Evolutionary conservation across 1,140 invertebrate species (phyloP), one percentile per base, ranked within the genome.

Genomic region (Drosophila cardini): DNA sequence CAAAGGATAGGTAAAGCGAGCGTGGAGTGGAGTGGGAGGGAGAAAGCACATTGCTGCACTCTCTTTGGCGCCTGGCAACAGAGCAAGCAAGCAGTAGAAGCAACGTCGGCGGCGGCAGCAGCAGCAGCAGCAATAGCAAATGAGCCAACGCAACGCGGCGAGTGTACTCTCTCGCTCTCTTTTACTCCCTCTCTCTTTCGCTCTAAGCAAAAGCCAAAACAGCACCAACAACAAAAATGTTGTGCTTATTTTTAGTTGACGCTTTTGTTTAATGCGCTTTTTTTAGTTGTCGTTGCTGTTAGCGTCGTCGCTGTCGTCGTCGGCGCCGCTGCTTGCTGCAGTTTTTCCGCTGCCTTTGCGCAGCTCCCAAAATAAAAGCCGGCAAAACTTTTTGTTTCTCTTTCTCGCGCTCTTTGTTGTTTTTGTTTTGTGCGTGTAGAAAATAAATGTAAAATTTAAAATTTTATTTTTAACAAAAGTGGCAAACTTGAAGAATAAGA

Each of bases 391-490:
- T 26, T 36, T 34, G 21, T 50, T 76, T 64, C 21, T 6, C 34
- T 30, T 21, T n/a, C 13, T 18, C 32, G 2, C 9, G 7, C 21
- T 48, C 13, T 46, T 46, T 56, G 43, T 45, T 13, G 15, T 65
- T 65, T 18, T 34, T 21, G 13, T 62, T 70, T 55, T 73, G 80
- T 80, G 76, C 80, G 82, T 82, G 62, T 57, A 57, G 16, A 74
- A 76, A 84, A 84, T 76, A 75, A 64, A 79, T 76, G 71, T 76
- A 76, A 60, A 60, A 79, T 69, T 83, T 68, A 60, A 26, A 79
- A 72, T 83, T 68, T 68, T 83, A 84, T 83, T 80, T 84, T 83
- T 78, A 83, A 84, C 80, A 80, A 83, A 52, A 83, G 67, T 65
- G 46, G 52, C 62, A 8, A 2, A 61, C 21, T 53, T 3, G 48